Conservation (phyloP, 2,888 invertebrate species). For the Apamea anceps region DNA sequence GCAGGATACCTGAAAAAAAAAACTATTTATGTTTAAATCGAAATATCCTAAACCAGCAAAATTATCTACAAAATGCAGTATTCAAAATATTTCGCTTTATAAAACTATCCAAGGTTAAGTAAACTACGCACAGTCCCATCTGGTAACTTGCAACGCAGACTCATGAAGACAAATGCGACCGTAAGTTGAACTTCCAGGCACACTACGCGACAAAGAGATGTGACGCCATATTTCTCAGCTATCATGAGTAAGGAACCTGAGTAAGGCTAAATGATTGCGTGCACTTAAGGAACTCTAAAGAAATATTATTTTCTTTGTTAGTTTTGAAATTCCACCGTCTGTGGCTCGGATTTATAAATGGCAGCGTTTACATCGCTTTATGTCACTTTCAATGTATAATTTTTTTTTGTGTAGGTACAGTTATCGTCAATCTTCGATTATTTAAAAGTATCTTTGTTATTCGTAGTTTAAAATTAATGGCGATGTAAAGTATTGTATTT, state of each 20-base stretch:
- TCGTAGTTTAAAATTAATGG: neutral
- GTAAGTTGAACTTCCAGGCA: constrained; percentile 45
- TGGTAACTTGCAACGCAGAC: neutral
- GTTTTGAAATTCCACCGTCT: constrained; percentile 28
- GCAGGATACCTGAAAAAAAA: neutral
- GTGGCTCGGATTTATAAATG: neutral
- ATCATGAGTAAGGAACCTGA: constrained; percentile 23
- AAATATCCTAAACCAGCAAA: neutral
- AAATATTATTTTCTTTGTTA: constrained; percentile 28
- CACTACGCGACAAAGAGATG: constrained; percentile 32
- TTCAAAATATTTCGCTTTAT: constrained; percentile 12
- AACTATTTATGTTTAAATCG: neutral
- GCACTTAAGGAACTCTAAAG: constrained; percentile 30
- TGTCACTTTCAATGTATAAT: neutral
- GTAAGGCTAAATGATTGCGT: constrained; percentile 24
- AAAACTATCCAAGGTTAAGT: constrained; percentile 10
- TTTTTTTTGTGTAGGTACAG: neutral
- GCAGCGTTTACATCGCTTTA: neutral
- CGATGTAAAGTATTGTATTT: neutral
- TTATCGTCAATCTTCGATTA: neutral
- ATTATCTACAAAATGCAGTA: neutral
- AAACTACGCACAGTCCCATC: neutral
- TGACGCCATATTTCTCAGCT: constrained; percentile 39
- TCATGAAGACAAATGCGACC: constrained; percentile 39
- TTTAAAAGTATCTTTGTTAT: neutral